Conservation (phyloP, 2,797 vertebrate species). For the Argyrosomus regius region DNA sequence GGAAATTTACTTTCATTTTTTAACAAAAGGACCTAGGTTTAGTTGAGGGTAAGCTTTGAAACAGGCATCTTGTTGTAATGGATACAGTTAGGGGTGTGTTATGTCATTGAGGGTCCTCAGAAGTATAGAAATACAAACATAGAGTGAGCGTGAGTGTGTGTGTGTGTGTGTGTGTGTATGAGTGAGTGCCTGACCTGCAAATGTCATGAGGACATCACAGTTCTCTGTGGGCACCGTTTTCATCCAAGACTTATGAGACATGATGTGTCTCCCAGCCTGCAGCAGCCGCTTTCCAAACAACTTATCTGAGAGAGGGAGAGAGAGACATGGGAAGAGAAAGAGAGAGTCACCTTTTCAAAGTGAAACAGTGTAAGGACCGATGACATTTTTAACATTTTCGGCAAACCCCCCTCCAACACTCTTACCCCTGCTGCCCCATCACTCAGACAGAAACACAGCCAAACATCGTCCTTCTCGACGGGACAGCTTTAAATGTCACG, state of each 20-base stretch:
- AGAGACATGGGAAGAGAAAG: slow-evolving; percentile 11
- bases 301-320: slow-evolving; percentile 87
- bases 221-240: slow-evolving; percentile 98
- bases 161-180: slow-evolving; percentile 15
- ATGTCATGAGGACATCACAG: slow-evolving; percentile 98
- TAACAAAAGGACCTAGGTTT: background rate
- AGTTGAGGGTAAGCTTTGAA: background rate
- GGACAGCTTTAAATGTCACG: slow-evolving; percentile 80
- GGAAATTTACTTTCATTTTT: too few relatives aligned
- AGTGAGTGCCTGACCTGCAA: slow-evolving; percentile 87
- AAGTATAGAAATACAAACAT: slow-evolving; percentile 14
- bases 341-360: slow-evolving; percentile 66
- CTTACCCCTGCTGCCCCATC: slow-evolving; percentile 35
- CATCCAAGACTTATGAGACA: slow-evolving; percentile 99
- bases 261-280: slow-evolving; percentile 96
- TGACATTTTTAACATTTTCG: slow-evolving; percentile 55
- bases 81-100: background rate
- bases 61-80: background rate
- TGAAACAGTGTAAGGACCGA: slow-evolving; percentile 39
- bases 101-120: background rate
- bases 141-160: slow-evolving; percentile 5
- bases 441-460: slow-evolving; percentile 35
- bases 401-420: slow-evolving; percentile 29
- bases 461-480: slow-evolving; percentile 36
- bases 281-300: slow-evolving; percentile 96